phyloP scores from a whole-genome alignment of 2,797 vertebrate species.

The Enteromius afrohamiltoni region DNA sequence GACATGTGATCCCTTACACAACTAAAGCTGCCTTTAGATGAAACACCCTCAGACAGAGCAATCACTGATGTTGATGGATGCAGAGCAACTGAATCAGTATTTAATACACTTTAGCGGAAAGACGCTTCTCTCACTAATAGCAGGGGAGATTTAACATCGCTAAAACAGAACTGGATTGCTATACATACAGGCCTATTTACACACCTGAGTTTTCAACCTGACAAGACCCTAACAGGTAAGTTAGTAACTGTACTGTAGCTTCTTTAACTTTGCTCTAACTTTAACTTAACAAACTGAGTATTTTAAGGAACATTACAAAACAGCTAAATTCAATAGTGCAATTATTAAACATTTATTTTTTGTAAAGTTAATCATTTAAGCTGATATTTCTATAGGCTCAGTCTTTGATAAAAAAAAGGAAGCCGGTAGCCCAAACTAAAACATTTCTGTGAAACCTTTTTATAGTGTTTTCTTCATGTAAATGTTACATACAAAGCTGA shows the following conservation, averaged over 20 bases:
- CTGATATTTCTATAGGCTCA: neutral
- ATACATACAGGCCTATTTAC: neutral
- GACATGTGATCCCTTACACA: slow-evolving; percentile 47
- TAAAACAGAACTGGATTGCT: neutral
- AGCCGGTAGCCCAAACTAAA: neutral
- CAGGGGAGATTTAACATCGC: neutral
- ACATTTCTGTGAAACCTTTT: neutral
- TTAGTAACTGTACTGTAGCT: neutral
- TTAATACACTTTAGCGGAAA: neutral
- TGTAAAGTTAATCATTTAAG: neutral
- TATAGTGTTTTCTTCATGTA: no score
- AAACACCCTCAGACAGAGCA: neutral
- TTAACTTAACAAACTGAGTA: neutral
- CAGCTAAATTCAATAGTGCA: neutral
- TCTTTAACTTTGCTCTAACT: no score
- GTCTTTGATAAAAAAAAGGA: neutral
- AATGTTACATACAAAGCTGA: no score
- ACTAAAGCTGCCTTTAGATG: slow-evolving; percentile 31
- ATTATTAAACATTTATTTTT: no score
- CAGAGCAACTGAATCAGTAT: neutral
- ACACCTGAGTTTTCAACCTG: neutral
- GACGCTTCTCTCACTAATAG: neutral
- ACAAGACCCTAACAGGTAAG: slow-evolving; percentile 17
- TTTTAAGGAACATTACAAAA: neutral
- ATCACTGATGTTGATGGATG: slow-evolving; percentile 21